These are phyloP conservation scores for Bombus pascuorum DNA, from an alignment of 1,140 invertebrate species.

Conservation along the genomic window DNA sequence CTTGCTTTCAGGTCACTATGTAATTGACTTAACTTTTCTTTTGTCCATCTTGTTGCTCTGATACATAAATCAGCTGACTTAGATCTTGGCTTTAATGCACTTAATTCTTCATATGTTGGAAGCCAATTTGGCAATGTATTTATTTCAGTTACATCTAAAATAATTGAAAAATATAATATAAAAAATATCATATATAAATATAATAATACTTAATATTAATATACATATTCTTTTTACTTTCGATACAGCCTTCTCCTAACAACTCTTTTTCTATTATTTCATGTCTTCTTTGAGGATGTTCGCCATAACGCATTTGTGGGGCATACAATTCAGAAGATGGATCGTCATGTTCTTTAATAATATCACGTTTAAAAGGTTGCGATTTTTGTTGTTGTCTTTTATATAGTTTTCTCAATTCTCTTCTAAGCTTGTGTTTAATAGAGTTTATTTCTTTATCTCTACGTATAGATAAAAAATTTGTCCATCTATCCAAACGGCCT, in stretches of 20 bases:
- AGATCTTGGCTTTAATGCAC: slow-evolving; percentile 64
- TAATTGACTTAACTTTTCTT: slow-evolving; percentile 83
- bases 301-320: slow-evolving; percentile 81
- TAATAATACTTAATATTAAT: background rate
- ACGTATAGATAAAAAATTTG: slow-evolving; percentile 57
- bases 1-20: slow-evolving; percentile 83
- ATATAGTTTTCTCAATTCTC: slow-evolving; percentile 84
- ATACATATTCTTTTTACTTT: slow-evolving; percentile 37
- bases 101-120: slow-evolving; percentile 64
- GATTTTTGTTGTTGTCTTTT: slow-evolving; percentile 73
- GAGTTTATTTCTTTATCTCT: slow-evolving; percentile 66
- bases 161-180: slow-evolving; percentile 17
- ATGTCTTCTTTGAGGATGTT: slow-evolving; percentile 67
- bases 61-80: slow-evolving; percentile 81
- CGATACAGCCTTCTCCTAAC: slow-evolving; percentile 16
- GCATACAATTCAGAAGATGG: slow-evolving; percentile 82
- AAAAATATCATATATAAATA: background rate
- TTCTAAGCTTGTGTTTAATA: slow-evolving; percentile 70
- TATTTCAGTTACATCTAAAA: slow-evolving; percentile 71
- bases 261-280: slow-evolving; percentile 59
- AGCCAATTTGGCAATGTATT: slow-evolving; percentile 74
- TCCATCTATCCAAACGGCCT: slow-evolving; percentile 65
- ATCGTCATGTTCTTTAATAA: slow-evolving; percentile 79
- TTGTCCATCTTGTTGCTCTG: slow-evolving; percentile 85
- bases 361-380: slow-evolving; percentile 75